Percentiles rank a stretch among this genome's conserved stretches.
These are phyloP conservation scores for Acanthosepion esculentum DNA, from an alignment of 2,888 invertebrate species.

Conservation along the genomic window DNA sequence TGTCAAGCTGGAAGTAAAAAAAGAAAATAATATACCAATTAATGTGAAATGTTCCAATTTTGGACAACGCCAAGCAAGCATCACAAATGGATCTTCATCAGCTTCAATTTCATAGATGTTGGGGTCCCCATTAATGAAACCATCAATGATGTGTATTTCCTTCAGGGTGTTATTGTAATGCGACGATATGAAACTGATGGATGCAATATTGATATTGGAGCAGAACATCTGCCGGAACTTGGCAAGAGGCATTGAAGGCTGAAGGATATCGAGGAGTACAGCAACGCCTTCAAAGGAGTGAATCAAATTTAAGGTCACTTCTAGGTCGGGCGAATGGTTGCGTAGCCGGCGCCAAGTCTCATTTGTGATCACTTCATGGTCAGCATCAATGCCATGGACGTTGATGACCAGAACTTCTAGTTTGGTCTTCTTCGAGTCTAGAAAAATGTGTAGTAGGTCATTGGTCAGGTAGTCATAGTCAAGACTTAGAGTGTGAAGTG, in stretches of 20 bases:
- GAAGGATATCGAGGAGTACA: slow-evolving; percentile 81
- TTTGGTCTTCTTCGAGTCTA: slow-evolving; percentile 58
- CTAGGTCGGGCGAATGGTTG: slow-evolving; percentile 78
- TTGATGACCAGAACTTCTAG: slow-evolving; percentile 80
- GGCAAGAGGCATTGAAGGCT: slow-evolving; percentile 83
- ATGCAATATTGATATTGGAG: slow-evolving; percentile 79
- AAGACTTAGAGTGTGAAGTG: slow-evolving; percentile 79
- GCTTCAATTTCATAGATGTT: slow-evolving; percentile 57
- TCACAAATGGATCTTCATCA: slow-evolving; percentile 79
- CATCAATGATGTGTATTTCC: slow-evolving; percentile 81
- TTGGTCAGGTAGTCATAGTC: slow-evolving; percentile 74
- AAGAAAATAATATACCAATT: slow-evolving; percentile 74
- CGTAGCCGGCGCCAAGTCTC: slow-evolving; percentile 80
- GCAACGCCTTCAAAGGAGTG: slow-evolving; percentile 83
- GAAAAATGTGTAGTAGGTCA: slow-evolving; percentile 65
- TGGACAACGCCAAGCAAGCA: slow-evolving; percentile 82
- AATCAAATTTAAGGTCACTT: slow-evolving; percentile 80
- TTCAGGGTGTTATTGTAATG: slow-evolving; percentile 76
- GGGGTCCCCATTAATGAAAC: slow-evolving; percentile 66
- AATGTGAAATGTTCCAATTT: slow-evolving; percentile 79
- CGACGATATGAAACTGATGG: slow-evolving; percentile 78
- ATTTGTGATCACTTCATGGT: slow-evolving; percentile 81
- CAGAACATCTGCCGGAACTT: slow-evolving; percentile 85
- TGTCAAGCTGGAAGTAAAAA: slow-evolving; percentile 4
- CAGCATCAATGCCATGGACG: slow-evolving; percentile 81